Evolutionary conservation across 37 sponge, comb jelly and placozoan genomes (phyloP), one percentile per base, ranked within the genome.

Genomic region (Petrosia ficiformis): DNA sequence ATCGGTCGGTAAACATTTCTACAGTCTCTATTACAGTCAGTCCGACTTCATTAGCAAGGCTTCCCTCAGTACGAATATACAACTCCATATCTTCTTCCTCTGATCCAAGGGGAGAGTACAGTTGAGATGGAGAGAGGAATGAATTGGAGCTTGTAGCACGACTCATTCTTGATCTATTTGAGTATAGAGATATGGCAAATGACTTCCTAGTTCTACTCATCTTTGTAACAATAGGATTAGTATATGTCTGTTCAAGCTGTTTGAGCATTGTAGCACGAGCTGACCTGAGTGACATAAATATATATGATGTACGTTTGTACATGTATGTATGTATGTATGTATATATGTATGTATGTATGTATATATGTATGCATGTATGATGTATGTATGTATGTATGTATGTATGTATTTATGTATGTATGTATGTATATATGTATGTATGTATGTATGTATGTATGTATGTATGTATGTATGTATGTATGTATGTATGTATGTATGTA

Each of bases 11-110:
- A 59, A 96, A 90, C 61, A 59, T 34, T 29, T 96, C 97, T 74
- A 96, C 40, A 3, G 87, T 35, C 24, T 79, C 73, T 30, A 96
- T 69, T 0, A 93, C 44, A 25, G 87, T 77, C 26, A 93, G 77
- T 0, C 92, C 84, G 19, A 90, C 86, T 64, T 96, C 97, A 54
- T 78, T 80, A 38, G 92, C 74, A 31, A 91, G 76, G n/a, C 82
- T 74, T 3, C 74, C 78, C 52, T 88, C 79, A 29, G 78, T 41
- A 3, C 64, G 71, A 0, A 65, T 56, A 3, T 31, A 4, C 26
- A 67, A 32, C 4, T 71, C 67, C 8, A 48, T 14, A 14, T 8
- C 8, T 19, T 48, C n/a, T 72, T 25, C 76, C 80, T 81, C 5
- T 76, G 66, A 34, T 34, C 14, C 3, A 59, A 1, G 2, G 42